Evolutionary conservation across 92 coral and sea anemone genomes (phyloP).

Genomic region (Phymanthus crucifer): DNA sequence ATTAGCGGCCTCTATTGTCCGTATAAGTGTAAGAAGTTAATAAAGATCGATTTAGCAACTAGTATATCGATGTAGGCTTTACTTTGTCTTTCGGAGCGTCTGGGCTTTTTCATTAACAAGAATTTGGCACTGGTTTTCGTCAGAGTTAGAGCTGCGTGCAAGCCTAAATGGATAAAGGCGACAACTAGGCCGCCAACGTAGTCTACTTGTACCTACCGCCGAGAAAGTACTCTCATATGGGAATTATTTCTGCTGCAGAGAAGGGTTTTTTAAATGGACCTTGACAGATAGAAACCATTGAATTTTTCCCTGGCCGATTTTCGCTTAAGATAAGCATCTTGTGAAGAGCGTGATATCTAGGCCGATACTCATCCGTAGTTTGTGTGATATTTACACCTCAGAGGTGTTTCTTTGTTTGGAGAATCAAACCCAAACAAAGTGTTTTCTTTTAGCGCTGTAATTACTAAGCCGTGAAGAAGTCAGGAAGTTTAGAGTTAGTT

Average conservation of each 20-base stretch:
- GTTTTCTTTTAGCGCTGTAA: constrained; percentile 31
- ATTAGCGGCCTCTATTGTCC: constrained; percentile 30
- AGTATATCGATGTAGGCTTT: neutral
- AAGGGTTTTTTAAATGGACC: constrained; percentile 2
- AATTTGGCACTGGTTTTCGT: constrained; percentile 42
- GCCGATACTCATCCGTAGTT: neutral
- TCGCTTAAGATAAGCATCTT: constrained; percentile 27
- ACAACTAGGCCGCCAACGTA: constrained; percentile 39
- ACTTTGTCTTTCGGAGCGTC: neutral
- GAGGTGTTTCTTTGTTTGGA: constrained; percentile 17
- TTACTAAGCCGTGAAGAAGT: constrained; percentile 25
- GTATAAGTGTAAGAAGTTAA: constrained; percentile 6
- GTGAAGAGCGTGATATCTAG: constrained; percentile 30
- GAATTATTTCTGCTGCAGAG: constrained; percentile 12
- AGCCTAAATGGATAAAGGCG: constrained; percentile 26
- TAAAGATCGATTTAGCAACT: neutral
- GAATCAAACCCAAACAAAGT: constrained; percentile 27
- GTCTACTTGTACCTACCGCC: constrained; percentile 33
- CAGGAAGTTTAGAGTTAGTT: constrained; percentile 51
- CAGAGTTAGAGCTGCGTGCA: constrained; percentile 9
- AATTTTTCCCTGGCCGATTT: neutral
- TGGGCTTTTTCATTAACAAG: neutral
- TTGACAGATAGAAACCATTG: constrained; percentile 30
- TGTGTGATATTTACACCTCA: constrained; percentile 16
- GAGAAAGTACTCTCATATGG: constrained; percentile 29